These are phyloP conservation scores for Siphlonurus alternatus DNA, from an alignment of 2,888 invertebrate genomes.

Conservation along the genomic window DNA sequence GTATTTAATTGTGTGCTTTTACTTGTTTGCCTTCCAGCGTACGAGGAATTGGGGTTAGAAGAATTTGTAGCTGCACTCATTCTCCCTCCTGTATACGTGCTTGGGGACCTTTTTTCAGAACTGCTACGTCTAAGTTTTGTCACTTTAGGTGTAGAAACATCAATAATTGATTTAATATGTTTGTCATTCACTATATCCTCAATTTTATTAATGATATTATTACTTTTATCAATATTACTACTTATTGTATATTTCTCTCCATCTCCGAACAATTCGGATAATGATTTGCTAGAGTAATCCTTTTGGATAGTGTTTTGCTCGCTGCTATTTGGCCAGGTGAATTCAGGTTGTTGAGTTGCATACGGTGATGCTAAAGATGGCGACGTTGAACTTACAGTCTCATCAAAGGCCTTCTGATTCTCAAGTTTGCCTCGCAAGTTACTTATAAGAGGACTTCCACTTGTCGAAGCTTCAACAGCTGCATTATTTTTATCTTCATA, in stretches of 20 bases:
- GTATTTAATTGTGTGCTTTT: neutral
- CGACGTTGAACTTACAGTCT: neutral
- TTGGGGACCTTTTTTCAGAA: neutral
- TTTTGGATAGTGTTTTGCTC: neutral
- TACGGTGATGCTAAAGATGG: neutral
- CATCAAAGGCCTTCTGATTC: neutral
- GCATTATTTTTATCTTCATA: too few species aligned
- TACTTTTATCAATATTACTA: neutral
- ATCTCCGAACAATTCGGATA: too few species aligned
- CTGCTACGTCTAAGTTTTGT: neutral
- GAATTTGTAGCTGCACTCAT: neutral
- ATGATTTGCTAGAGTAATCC: neutral
- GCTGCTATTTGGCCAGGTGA: neutral
- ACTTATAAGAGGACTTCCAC: neutral
- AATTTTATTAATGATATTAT: neutral
- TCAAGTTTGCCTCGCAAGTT: neutral
- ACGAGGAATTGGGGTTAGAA: neutral
- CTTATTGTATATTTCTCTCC: too few species aligned
- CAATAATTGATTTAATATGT: neutral
- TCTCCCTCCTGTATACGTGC: neutral
- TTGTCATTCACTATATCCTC: neutral
- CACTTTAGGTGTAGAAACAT: neutral
- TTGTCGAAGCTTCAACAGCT: too few species aligned
- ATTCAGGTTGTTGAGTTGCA: neutral
- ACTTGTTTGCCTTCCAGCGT: neutral